Percentiles rank a stretch among this genome's conserved stretches.
Conservation (phyloP, 2,113 vertebrate species). For the Phoxinus phoxinus region DNA sequence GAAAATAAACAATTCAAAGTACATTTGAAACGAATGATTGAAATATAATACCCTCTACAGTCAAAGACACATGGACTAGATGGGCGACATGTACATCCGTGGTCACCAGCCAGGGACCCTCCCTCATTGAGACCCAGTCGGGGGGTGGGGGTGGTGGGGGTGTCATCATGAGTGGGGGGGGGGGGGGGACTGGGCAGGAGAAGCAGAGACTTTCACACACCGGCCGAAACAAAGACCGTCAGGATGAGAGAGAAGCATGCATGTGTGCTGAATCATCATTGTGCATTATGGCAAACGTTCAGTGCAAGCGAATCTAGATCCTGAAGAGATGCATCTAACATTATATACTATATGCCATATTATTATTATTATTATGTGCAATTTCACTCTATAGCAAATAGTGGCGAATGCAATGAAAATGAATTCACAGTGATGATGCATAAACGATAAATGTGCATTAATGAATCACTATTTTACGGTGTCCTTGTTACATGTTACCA, state of each 20-base stretch:
- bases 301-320: not conserved
- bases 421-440: slow-evolving; percentile 17
- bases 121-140: slow-evolving; percentile 80
- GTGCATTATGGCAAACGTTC: not conserved
- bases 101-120: slow-evolving; percentile 82
- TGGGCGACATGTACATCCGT: slow-evolving; percentile 76
- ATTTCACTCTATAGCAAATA: not conserved
- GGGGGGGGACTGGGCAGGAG: slow-evolving; percentile 78
- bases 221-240: slow-evolving; percentile 62
- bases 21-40: slow-evolving; percentile 48
- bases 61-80: slow-evolving; percentile 76
- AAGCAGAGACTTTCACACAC: slow-evolving; percentile 78
- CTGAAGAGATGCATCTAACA: not conserved
- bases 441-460: not conserved
- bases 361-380: not conserved
- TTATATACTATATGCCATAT: not conserved
- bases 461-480: not conserved
- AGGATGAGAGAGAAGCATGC: slow-evolving; percentile 52
- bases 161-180: slow-evolving; percentile 34
- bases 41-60: slow-evolving; percentile 71
- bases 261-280: not conserved
- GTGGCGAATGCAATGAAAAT: not conserved
- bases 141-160: slow-evolving; percentile 12
- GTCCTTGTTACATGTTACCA: no score
- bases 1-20: slow-evolving; percentile 50